Percentiles rank a stretch among this genome's conserved stretches.
These are phyloP conservation scores for Crax fasciolata DNA, from an alignment of 2,797 vertebrate genomes.

Conservation along the genomic window DNA sequence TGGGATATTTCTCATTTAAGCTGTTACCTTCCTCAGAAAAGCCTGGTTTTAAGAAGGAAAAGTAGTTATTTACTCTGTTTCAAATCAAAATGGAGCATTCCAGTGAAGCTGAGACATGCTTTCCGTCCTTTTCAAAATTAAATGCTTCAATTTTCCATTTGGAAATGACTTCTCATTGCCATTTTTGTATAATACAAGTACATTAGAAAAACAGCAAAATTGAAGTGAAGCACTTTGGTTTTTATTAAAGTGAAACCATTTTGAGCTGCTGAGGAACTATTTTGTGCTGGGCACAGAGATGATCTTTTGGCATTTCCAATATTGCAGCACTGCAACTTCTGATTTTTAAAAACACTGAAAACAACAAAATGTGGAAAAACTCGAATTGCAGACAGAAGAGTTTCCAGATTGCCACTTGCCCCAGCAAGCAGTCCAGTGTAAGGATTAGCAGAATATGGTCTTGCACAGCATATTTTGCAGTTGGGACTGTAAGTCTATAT, in stretches of 20 bases:
- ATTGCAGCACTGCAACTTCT: not conserved
- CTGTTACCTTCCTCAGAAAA: not conserved
- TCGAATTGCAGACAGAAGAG: not conserved
- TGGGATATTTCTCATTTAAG: not conserved
- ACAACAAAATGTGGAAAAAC: not conserved
- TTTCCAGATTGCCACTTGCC: not conserved
- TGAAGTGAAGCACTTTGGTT: not conserved
- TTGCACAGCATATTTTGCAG: conserved; percentile 35
- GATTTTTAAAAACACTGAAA: not conserved
- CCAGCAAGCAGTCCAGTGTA: not conserved
- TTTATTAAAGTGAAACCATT: not conserved
- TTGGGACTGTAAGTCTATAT: conserved; percentile 46
- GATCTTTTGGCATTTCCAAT: not conserved
- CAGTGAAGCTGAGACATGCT: not conserved
- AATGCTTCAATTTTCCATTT: not conserved
- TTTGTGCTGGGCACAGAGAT: not conserved
- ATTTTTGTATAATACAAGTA: not conserved
- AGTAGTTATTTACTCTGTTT: not conserved
- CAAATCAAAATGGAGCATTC: not conserved
- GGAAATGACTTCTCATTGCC: not conserved
- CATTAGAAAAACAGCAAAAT: not conserved
- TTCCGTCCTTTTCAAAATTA: not conserved
- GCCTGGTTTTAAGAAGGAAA: not conserved
- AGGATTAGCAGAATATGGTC: not conserved
- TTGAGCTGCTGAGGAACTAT: not conserved